phyloP scores from a whole-genome alignment of 2,888 invertebrate genomes.

The Nymphalis c-album region DNA sequence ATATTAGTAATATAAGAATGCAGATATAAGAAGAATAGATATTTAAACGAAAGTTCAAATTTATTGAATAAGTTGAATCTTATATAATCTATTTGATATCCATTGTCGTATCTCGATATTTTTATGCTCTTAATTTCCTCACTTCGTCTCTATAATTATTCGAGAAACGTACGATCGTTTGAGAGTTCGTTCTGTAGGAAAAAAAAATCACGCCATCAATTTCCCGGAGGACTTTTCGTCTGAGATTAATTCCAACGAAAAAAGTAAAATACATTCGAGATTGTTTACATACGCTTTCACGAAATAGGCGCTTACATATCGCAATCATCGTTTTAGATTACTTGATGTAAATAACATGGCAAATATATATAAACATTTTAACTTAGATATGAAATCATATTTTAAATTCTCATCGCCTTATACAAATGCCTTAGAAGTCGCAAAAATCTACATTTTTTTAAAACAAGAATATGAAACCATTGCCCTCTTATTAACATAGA shows the following conservation, averaged over 20 bases:
- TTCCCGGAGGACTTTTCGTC: conserved; percentile 39
- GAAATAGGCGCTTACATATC: conserved; percentile 40
- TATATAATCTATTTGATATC: conserved; percentile 13
- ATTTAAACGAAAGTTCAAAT: too few relatives aligned
- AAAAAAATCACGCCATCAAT: conserved; percentile 39
- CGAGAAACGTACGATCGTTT: conserved; percentile 37
- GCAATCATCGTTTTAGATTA: conserved; percentile 43
- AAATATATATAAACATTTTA: conserved; percentile 15
- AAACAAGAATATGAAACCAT: background rate
- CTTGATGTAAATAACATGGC: conserved; percentile 38
- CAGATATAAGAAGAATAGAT: too few relatives aligned
- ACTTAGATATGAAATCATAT: conserved; percentile 2
- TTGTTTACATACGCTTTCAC: conserved; percentile 45
- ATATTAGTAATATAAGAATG: too few relatives aligned
- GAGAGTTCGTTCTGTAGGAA: conserved; percentile 34
- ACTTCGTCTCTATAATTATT: conserved; percentile 34
- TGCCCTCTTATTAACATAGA: conserved; percentile 27
- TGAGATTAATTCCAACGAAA: conserved; percentile 41
- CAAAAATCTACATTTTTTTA: too few relatives aligned
- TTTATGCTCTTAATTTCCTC: conserved; percentile 31
- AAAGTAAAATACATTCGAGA: conserved; percentile 37
- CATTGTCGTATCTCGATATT: conserved; percentile 16
- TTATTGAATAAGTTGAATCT: background rate
- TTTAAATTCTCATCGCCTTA: background rate
- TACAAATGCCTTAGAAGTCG: background rate